Conservation (phyloP, 2,797 vertebrate genomes). For the Poecile montanus region DNA sequence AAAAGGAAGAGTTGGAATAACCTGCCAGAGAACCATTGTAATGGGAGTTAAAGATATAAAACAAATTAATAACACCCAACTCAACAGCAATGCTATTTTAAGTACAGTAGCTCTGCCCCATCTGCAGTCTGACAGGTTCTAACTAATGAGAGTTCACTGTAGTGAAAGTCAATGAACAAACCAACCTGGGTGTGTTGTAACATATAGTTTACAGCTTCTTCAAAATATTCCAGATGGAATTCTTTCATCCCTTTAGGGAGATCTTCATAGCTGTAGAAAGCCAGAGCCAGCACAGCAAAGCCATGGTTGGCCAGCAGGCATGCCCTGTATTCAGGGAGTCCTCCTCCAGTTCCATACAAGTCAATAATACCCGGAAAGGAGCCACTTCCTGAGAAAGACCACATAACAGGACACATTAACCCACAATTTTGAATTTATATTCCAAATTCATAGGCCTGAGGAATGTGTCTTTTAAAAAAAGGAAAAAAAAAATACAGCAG, state of each 20-base stretch:
- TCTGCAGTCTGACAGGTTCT: neutral
- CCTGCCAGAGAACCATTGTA: neutral
- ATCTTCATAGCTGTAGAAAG: slow-evolving; percentile 83
- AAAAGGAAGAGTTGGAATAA: neutral
- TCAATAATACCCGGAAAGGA: slow-evolving; percentile 90
- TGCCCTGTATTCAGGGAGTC: slow-evolving; percentile 83
- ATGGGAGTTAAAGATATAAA: neutral
- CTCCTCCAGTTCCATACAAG: slow-evolving; percentile 82
- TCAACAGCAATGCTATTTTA: neutral
- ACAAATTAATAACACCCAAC: neutral
- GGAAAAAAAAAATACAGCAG: neutral
- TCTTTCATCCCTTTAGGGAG: slow-evolving; percentile 72
- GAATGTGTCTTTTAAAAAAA: neutral
- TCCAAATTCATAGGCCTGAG: neutral
- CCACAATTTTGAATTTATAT: neutral
- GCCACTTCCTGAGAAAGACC: slow-evolving; percentile 75
- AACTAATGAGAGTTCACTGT: neutral
- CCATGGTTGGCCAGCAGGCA: slow-evolving; percentile 85
- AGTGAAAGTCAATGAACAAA: neutral
- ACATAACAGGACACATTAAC: neutral
- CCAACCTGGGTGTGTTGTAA: slow-evolving; percentile 77
- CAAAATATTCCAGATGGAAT: slow-evolving; percentile 88
- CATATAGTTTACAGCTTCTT: slow-evolving; percentile 86
- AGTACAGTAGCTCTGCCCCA: neutral
- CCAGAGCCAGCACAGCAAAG: slow-evolving; percentile 86